Conservation (phyloP, 2,113 vertebrate species). For the Todiramphus chloris region DNA sequence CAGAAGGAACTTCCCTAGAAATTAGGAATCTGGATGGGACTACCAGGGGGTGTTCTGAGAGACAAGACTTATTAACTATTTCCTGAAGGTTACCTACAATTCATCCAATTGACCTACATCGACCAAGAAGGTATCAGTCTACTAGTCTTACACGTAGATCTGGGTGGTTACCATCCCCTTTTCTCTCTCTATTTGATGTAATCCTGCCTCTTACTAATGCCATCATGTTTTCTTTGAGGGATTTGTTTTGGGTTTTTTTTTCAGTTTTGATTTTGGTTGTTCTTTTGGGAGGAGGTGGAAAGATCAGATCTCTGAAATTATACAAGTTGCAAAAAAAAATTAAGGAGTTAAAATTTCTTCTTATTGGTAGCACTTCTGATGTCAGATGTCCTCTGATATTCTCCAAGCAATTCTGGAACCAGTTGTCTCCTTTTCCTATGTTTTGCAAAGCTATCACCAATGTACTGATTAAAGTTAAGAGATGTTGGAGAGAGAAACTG, state of each 20-base stretch:
- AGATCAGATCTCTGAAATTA: not conserved
- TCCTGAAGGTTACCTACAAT: not conserved
- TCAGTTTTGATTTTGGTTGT: not conserved
- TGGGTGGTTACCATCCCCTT: not conserved
- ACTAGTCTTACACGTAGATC: not conserved
- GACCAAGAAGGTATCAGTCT: not conserved
- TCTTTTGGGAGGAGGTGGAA: accelerated
- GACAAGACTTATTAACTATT: not conserved
- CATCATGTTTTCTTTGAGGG: not conserved
- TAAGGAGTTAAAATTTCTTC: not conserved
- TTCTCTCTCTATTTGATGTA: not conserved
- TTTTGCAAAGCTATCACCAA: not conserved
- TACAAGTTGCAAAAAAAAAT: not conserved
- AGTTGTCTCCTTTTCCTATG: not conserved
- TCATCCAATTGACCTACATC: not conserved
- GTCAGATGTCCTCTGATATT: not conserved
- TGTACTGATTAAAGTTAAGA: not conserved
- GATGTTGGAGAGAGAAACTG: not conserved
- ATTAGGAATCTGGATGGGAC: not conserved
- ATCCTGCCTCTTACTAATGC: not conserved
- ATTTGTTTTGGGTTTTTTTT: no score
- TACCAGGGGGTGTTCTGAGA: not conserved
- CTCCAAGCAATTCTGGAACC: not conserved
- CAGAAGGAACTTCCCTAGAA: not conserved
- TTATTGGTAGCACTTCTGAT: not conserved